These are phyloP conservation scores for Maniola jurtina DNA, from an alignment of 1,140 invertebrate species.

Conservation along the genomic window DNA sequence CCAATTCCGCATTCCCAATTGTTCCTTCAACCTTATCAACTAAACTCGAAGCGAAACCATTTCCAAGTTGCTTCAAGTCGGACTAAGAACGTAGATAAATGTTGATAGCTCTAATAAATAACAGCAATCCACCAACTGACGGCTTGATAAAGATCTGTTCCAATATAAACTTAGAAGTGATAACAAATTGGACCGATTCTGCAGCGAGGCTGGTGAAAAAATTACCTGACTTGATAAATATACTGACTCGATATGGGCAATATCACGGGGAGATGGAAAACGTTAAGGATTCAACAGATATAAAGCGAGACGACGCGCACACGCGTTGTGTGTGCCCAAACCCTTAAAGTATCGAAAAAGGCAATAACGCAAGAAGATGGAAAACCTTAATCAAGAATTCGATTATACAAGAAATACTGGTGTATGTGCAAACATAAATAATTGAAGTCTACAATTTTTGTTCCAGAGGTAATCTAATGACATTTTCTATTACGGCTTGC, in stretches of 20 bases:
- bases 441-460: neutral
- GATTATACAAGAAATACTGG: neutral
- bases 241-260: neutral
- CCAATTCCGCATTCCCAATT: constrained; percentile 2
- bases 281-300: neutral
- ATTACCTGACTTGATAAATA: constrained; percentile 8
- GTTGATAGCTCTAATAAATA: constrained; percentile 33
- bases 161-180: constrained; percentile 32
- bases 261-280: neutral
- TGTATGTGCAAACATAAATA: neutral
- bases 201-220: constrained; percentile 19
- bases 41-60: constrained; percentile 22
- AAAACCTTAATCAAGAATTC: neutral
- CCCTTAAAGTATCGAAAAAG: neutral
- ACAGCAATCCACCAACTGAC: constrained; percentile 31
- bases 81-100: constrained; percentile 23
- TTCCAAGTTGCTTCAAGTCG: constrained; percentile 23
- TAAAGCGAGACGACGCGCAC: no score
- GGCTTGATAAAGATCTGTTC: constrained; percentile 27
- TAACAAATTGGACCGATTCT: constrained; percentile 28
- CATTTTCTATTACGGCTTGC: no score
- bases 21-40: constrained; percentile 20
- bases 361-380: neutral
- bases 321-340: no score
- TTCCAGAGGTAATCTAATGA: no score